Percentiles rank a stretch among this genome's conserved stretches.
These are phyloP conservation scores for Melanerpes aurifrons DNA, from an alignment of 2,113 vertebrate genomes.

Conservation along the genomic window DNA sequence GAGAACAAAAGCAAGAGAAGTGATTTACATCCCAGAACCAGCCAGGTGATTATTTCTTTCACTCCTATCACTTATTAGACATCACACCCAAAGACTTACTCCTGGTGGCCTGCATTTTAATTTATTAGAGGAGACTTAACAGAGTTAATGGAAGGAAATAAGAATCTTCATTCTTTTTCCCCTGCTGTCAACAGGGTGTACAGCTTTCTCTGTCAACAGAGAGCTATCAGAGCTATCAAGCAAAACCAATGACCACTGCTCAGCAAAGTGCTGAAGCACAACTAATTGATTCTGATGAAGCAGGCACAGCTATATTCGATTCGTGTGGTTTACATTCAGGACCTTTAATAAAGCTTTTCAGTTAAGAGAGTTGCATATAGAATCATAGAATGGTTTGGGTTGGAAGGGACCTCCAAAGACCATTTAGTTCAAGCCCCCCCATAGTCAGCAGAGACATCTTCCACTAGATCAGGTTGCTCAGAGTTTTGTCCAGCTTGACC, in stretches of 20 bases:
- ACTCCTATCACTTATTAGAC: background rate
- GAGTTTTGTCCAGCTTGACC: too few species aligned
- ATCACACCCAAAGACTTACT: background rate
- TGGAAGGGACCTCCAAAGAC: too few species aligned
- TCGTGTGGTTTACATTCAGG: constrained; percentile 1
- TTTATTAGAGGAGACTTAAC: background rate
- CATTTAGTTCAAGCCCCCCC: too few species aligned
- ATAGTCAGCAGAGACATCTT: too few species aligned
- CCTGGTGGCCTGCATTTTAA: background rate
- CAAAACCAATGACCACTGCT: constrained; percentile 32
- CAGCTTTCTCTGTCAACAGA: constrained; percentile 22
- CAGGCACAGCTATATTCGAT: constrained; percentile 5
- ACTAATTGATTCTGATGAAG: constrained; percentile 41
- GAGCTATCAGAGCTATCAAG: constrained; percentile 21
- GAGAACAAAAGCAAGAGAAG: background rate
- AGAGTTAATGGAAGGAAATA: constrained; percentile 24
- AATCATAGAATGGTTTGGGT: background rate
- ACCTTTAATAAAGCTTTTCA: constrained; percentile 32
- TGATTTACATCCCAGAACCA: background rate
- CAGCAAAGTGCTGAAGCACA: constrained; percentile 21
- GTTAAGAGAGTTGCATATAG: background rate
- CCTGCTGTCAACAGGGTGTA: constrained; percentile 9
- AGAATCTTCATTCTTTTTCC: background rate
- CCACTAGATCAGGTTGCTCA: too few species aligned
- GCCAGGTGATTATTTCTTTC: background rate